Evolutionary conservation across 2,113 vertebrate species (phyloP).

Genomic region (Phyllostomus discolor): DNA sequence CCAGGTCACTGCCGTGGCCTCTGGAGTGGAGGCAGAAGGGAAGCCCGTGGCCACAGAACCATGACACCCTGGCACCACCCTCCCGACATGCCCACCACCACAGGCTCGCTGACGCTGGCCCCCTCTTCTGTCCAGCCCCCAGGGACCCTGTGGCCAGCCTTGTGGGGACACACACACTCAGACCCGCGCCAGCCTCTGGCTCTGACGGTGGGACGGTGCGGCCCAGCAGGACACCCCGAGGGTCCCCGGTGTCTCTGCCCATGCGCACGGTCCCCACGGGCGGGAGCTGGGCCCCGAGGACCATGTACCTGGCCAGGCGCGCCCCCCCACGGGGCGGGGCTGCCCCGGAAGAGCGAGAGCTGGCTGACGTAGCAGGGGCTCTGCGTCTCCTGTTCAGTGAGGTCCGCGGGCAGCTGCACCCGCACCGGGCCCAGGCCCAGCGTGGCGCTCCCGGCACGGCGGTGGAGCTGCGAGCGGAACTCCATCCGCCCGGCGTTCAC

Average conservation of each 20-base stretch:
- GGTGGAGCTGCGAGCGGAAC: slow-evolving; percentile 47
- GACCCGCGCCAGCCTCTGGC: fast-evolving
- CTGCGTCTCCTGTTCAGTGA: slow-evolving; percentile 22
- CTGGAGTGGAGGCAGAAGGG: neutral
- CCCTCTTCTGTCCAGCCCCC: neutral
- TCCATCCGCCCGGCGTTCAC: slow-evolving; percentile 64
- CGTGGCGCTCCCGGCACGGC: neutral
- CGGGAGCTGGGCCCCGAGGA: fast-evolving
- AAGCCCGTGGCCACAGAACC: neutral
- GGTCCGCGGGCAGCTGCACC: slow-evolving; percentile 74
- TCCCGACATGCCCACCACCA: neutral
- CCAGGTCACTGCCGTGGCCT: neutral
- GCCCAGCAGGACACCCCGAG: neutral
- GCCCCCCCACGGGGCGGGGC: slow-evolving; percentile 60
- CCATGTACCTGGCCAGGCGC: slow-evolving; percentile 78
- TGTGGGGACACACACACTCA: neutral
- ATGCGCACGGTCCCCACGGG: neutral
- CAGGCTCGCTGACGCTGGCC: too few species aligned
- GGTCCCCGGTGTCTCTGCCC: too few species aligned
- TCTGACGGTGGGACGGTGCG: neutral
- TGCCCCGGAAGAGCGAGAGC: slow-evolving; percentile 74
- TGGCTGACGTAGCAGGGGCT: slow-evolving; percentile 75
- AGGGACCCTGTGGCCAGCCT: too few species aligned
- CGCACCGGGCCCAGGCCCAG: slow-evolving; percentile 64
- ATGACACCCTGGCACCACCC: too few species aligned